These are phyloP conservation scores for Battus philenor DNA, from an alignment of 1,140 invertebrate genomes.

Conservation along the genomic window DNA sequence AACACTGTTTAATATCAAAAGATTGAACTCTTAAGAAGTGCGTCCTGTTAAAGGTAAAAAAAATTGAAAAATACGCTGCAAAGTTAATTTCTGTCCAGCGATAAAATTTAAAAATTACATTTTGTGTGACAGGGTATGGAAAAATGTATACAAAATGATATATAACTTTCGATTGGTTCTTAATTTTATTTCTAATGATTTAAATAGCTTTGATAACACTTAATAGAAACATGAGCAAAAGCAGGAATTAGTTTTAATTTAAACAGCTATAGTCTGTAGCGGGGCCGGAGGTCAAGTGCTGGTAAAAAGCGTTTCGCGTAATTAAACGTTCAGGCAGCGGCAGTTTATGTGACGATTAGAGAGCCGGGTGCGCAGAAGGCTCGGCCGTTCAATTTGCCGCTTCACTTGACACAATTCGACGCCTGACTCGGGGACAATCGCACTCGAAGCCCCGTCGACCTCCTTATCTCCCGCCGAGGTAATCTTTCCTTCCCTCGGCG, in stretches of 20 bases:
- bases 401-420: constrained; percentile 75
- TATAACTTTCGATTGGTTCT: too few relatives aligned
- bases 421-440: constrained; percentile 75
- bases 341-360: constrained; percentile 73
- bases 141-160: too few relatives aligned
- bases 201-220: background rate
- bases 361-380: constrained; percentile 66
- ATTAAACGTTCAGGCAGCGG: constrained; percentile 58
- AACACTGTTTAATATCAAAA: too few relatives aligned
- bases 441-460: constrained; percentile 72
- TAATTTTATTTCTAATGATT: background rate
- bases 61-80: too few relatives aligned
- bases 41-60: too few relatives aligned
- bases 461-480: constrained; percentile 74
- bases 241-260: background rate
- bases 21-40: too few relatives aligned
- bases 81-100: too few relatives aligned
- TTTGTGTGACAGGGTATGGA: too few relatives aligned
- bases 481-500: constrained; percentile 74
- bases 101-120: too few relatives aligned
- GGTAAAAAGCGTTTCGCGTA: constrained; percentile 39
- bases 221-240: too few relatives aligned
- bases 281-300: constrained; percentile 7
- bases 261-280: background rate
- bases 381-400: constrained; percentile 74